Base-by-base conservation (phyloP, 2,888 invertebrate genomes). In the Heliothis peltigera region DNA sequence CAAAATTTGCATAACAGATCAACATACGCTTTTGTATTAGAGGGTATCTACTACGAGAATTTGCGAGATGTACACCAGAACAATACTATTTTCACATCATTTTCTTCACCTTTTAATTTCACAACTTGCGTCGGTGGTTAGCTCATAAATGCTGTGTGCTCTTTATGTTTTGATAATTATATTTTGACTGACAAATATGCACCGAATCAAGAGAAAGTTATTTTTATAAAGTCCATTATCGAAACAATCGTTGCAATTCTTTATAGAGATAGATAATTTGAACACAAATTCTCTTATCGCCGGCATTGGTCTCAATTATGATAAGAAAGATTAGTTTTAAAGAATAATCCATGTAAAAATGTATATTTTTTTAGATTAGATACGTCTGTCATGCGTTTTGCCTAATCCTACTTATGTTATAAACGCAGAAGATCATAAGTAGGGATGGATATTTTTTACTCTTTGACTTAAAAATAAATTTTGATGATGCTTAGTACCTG, bases 221-320 rank as follows among this genome's bases (percentile, higher is more conserved):
- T 39, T 4, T n/a, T n/a, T 39, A 5, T 39, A 39, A 39, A 39
- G 5, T n/a, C n/a, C 4, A 39, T n/a, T 39, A 39, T 39, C 39
- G 10, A 6, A 25, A 25, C 6, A 32, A 57, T 22, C 7, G 8
- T 47, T 22, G 18, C 7, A 64, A 22, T 8, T 12, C 42, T 49
- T 49, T 15, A 63, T 52, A 22, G 51, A 51, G 42, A 42, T 22
- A 21, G 21, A 53, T 28, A 7, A 44, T 42, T 3, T 35, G 25
- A 56, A 15, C 5, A 22, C 7, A 0, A 4, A 19, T 46, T 43
- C 19, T 21, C 22, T 35, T 44, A 25, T 68, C 32, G 12, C 28
- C 1, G 3, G n/a, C 39, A 39, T 35, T 35, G 25, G 10, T 25
- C 7, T 42, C 10, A 28, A 42, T 56, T 39, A 19, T 47, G 39